A percentile compares a stretch with the other conserved stretches of the same genome.
Conservation (phyloP, 2,888 invertebrate genomes). For the Erannis defoliaria region DNA sequence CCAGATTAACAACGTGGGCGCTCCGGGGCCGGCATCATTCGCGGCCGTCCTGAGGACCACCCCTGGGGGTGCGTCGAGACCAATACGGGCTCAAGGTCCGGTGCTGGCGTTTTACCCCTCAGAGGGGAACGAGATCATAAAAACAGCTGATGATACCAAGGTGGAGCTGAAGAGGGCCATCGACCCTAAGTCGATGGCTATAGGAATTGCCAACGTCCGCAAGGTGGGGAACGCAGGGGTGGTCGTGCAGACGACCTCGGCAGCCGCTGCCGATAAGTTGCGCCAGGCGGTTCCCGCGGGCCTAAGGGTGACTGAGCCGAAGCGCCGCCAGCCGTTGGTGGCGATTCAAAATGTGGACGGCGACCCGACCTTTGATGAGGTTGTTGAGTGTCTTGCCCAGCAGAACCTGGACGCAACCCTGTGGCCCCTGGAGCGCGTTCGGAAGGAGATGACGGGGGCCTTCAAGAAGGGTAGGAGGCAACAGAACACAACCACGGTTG, state of each 20-base stretch:
- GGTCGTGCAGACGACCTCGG: conserved; percentile 2
- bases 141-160: conserved; percentile 17
- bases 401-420: not conserved
- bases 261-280: conserved; percentile 11
- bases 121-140: not conserved
- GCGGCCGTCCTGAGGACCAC: no score
- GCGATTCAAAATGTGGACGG: conserved; percentile 13
- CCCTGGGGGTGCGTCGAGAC: not conserved
- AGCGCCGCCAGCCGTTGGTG: conserved; percentile 16
- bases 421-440: not conserved
- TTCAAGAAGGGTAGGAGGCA: conserved; percentile 26
- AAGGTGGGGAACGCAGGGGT: conserved; percentile 16
- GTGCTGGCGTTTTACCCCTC: conserved; percentile 9
- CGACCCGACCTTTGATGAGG: conserved; percentile 19
- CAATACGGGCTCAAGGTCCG: conserved; percentile 6
- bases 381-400: not conserved
- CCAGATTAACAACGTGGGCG: no score
- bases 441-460: conserved; percentile 4
- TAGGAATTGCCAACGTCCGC: not conserved
- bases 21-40: no score
- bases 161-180: not conserved
- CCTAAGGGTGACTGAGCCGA: conserved; percentile 21
- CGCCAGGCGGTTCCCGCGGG: conserved; percentile 5
- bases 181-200: not conserved
- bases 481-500: no score